Evolutionary conservation across 2,888 invertebrate species (phyloP).

Genomic region (Melanostoma scalare): DNA sequence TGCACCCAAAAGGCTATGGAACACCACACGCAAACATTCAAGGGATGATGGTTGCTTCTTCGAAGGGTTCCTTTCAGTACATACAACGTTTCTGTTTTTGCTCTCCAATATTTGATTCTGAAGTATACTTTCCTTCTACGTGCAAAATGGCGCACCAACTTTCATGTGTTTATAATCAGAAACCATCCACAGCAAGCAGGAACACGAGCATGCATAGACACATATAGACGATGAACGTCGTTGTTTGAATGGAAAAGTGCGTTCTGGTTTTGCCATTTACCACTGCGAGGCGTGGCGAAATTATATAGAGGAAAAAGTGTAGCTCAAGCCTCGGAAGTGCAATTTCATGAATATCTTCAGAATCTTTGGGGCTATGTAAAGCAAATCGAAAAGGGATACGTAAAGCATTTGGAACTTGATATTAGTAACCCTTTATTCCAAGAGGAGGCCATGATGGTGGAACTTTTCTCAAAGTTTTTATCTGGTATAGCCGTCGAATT

Average conservation of each 20-base stretch:
- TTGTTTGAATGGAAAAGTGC: conserved; percentile 14
- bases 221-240: background rate
- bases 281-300: conserved; percentile 67
- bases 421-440: too few relatives aligned
- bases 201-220: conserved; percentile 24
- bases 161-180: conserved; percentile 34
- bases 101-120: background rate
- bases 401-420: too few relatives aligned
- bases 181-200: conserved; percentile 13
- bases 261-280: conserved; percentile 15
- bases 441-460: too few relatives aligned
- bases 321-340: conserved; percentile 37
- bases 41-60: conserved; percentile 47
- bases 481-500: too few relatives aligned
- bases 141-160: conserved; percentile 73
- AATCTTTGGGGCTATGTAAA: too few relatives aligned
- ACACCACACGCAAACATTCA: conserved; percentile 29
- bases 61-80: too few relatives aligned
- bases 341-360: conserved; percentile 21
- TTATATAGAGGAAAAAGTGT: conserved; percentile 56
- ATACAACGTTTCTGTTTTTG: too few relatives aligned
- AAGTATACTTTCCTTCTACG: conserved; percentile 62
- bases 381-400: too few relatives aligned
- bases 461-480: too few relatives aligned
- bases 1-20: background rate